A percentile compares a stretch with the other conserved stretches of the same genome.
Evolutionary conservation across 2,888 invertebrate genomes (phyloP).

Genomic region (Yponomeuta plumbellus): DNA sequence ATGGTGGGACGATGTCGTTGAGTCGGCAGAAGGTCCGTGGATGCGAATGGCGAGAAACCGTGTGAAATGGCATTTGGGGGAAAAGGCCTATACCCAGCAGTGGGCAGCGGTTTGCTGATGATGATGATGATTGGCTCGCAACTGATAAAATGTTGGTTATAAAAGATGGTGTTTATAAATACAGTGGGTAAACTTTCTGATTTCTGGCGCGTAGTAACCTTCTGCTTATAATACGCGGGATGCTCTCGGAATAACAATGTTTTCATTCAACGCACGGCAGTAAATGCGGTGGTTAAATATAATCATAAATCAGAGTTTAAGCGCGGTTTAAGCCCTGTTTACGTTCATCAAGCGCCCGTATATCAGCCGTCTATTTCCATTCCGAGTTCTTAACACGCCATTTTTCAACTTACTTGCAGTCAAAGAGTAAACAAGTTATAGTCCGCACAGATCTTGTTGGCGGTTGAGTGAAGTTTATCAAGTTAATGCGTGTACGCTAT

Average conservation of each 20-base stretch:
- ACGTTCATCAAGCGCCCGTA: conserved; percentile 42
- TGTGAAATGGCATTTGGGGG: too few species aligned
- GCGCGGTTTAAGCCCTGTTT: conserved; percentile 43
- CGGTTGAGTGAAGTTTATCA: too few species aligned
- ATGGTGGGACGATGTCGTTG: too few species aligned
- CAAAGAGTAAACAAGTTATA: conserved; percentile 35
- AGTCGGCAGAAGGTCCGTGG: too few species aligned
- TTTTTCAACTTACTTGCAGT: conserved; percentile 36
- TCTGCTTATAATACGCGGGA: conserved; percentile 6
- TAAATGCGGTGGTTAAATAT: conserved; percentile 9
- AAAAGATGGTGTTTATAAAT: too few species aligned
- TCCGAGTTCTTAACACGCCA: conserved; percentile 39
- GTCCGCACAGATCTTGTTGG: too few species aligned
- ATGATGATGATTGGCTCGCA: too few species aligned
- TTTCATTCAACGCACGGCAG: conserved; percentile 48
- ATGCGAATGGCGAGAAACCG: too few species aligned
- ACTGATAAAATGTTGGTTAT: too few species aligned
- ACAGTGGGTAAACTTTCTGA: not conserved
- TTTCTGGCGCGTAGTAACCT: not conserved
- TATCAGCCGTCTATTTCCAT: conserved; percentile 56
- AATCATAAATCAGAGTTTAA: conserved; percentile 48
- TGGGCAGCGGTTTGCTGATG: too few species aligned
- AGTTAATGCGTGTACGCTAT: too few species aligned
- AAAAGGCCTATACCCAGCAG: too few species aligned
- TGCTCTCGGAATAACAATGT: conserved; percentile 47